These are phyloP conservation scores for Drosophila erecta DNA, from an alignment of 1,140 invertebrate species.

Conservation along the genomic window DNA sequence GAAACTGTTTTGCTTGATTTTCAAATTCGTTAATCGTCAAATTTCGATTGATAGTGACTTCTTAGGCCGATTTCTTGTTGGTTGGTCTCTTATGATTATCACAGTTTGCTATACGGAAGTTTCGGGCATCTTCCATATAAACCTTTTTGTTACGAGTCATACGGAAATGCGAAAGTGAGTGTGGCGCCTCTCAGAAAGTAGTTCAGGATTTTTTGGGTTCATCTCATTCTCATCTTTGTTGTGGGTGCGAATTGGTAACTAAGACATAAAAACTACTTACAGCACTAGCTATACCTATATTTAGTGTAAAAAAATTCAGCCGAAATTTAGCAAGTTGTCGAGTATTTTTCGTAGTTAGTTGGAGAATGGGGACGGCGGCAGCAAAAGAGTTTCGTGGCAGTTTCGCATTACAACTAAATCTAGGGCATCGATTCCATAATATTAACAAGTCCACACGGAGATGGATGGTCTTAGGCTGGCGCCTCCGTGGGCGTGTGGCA, in stretches of 20 bases:
- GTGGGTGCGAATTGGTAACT: slow-evolving; percentile 62
- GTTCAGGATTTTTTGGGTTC: not conserved
- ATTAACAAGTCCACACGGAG: slow-evolving; percentile 57
- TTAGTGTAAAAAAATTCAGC: slow-evolving; percentile 72
- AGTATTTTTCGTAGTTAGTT: slow-evolving; percentile 69
- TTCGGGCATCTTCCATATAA: slow-evolving; percentile 57
- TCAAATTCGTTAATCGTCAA: slow-evolving; percentile 13
- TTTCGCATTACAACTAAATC: slow-evolving; percentile 62
- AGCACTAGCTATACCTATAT: slow-evolving; percentile 68
- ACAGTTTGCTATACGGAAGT: slow-evolving; percentile 80
- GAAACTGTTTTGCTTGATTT: slow-evolving; percentile 24
- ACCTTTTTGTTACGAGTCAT: slow-evolving; percentile 51
- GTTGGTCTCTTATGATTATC: slow-evolving; percentile 75
- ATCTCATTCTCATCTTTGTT: slow-evolving; percentile 33
- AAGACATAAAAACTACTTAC: slow-evolving; percentile 79
- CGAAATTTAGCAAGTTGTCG: slow-evolving; percentile 66
- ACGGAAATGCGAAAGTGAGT: slow-evolving; percentile 44
- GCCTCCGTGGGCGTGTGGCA: slow-evolving; percentile 93
- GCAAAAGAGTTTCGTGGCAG: slow-evolving; percentile 63
- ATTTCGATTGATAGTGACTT: slow-evolving; percentile 36
- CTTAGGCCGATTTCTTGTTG: slow-evolving; percentile 30
- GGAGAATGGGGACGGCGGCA: slow-evolving; percentile 19
- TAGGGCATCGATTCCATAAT: slow-evolving; percentile 67
- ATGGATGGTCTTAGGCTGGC: slow-evolving; percentile 84
- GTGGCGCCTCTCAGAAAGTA: slow-evolving; percentile 10